Evolutionary conservation across 2,797 vertebrate species (phyloP).

Genomic region (Rhynchonycteris naso): DNA sequence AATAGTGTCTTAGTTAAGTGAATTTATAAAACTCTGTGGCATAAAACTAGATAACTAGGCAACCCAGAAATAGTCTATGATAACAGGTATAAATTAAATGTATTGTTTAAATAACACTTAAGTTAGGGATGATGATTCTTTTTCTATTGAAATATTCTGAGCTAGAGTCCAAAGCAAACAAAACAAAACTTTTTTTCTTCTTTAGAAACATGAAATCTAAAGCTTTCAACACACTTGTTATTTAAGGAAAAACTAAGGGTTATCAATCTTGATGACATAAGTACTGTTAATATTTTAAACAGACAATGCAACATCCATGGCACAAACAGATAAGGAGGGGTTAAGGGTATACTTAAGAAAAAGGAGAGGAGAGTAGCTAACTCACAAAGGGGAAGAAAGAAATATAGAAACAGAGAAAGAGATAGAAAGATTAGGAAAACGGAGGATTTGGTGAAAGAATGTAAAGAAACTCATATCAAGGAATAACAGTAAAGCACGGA

Average conservation of each 20-base stretch:
- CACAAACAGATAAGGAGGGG: background rate
- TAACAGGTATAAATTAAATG: background rate
- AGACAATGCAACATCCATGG: background rate
- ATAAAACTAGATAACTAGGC: background rate
- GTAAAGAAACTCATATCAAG: background rate
- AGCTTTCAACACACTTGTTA: background rate
- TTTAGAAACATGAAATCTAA: slow-evolving; percentile 44
- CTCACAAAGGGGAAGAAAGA: background rate
- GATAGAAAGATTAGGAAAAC: background rate
- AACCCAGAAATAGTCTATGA: background rate
- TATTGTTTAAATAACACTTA: background rate
- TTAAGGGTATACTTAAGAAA: background rate
- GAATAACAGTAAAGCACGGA: background rate
- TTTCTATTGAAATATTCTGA: slow-evolving; percentile 3
- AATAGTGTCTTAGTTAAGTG: background rate
- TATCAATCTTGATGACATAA: slow-evolving; percentile 13
- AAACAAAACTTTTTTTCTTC: background rate
- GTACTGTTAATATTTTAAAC: slow-evolving; percentile 37
- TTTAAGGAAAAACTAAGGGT: background rate
- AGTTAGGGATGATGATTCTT: background rate
- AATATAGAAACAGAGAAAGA: background rate
- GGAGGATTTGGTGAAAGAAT: background rate
- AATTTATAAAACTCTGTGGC: background rate
- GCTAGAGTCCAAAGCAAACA: background rate
- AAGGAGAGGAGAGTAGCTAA: background rate